Base-by-base conservation (phyloP, 2,797 vertebrate genomes). In the Pteropus rufus region DNA sequence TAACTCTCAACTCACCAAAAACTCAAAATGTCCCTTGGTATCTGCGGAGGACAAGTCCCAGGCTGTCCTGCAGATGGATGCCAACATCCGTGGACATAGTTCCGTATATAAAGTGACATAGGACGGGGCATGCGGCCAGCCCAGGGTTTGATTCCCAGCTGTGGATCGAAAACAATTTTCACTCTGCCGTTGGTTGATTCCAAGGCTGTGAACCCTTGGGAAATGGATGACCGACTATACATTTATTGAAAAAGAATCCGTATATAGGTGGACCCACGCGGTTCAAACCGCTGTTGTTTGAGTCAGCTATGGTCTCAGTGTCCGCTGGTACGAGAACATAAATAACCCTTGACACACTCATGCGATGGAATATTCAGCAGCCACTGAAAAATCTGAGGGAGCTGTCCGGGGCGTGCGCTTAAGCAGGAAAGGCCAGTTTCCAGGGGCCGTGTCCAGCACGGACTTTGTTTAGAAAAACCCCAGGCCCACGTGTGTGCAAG, bases 371-470 rank as follows among this genome's bases (percentile, higher is more conserved):
- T 14, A 3, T 15, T 23, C 49, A 6, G 39, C 10, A n/a, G 49
- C 79, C 70, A 18, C 15, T 10, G 16, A 15, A 16, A 67, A 23
- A 62, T 3, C 39, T 0, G 6, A 21, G 49, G 34, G 26, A 3
- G 19, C 4, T 16, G 44, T 3, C 26, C 44, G 0, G 0, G 44
- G 77, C 26, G 19, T 3, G 16, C 0, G 14, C n/a, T 3, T 58
- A 2, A 26, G 62, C 3, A 36, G n/a, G 46, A 31, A 41, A 41
- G 44, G 44, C 21, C 5, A 24, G 49, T 24, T 21, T 58, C 36
- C 10, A 31, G 60, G 49, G 36, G 16, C 26, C 4, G 1, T 1
- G 36, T 4, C 44, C 2, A 16, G 44, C 0, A 29, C 31, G 12
- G 46, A 1, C 34, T 56, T 14, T 7, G 1, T 36, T 65, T 10